phyloP scores from a whole-genome alignment of 2,113 vertebrate genomes.

The Ameiurus melas region DNA sequence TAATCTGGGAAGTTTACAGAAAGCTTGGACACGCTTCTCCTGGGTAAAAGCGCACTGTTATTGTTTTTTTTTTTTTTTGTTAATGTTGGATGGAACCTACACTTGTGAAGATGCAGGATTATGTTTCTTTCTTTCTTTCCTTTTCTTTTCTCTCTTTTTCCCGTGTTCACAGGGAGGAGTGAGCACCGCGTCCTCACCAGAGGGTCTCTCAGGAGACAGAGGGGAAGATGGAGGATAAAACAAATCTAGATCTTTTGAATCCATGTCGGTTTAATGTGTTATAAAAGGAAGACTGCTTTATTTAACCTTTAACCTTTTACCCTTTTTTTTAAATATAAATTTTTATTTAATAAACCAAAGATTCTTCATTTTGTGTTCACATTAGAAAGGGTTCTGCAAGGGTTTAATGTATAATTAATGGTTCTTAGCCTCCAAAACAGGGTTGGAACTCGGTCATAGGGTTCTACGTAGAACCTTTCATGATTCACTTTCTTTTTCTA shows the following conservation, averaged over 20 bases:
- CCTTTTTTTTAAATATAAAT: too few species aligned
- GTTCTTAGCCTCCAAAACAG: background rate
- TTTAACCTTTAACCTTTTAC: background rate
- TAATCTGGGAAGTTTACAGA: too few species aligned
- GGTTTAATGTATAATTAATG: background rate
- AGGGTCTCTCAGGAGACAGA: background rate
- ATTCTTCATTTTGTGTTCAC: too few species aligned
- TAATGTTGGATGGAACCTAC: background rate
- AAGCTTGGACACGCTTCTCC: too few species aligned
- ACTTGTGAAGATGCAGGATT: background rate
- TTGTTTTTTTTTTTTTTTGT: background rate
- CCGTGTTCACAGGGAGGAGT: constrained; percentile 29
- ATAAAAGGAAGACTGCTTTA: background rate
- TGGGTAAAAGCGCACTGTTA: background rate
- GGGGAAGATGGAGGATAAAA: constrained; percentile 19
- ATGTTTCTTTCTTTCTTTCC: background rate
- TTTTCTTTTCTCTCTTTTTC: background rate
- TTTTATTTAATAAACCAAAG: background rate
- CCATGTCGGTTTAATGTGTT: background rate
- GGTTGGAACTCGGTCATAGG: background rate
- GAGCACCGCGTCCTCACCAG: background rate
- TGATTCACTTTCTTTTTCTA: background rate
- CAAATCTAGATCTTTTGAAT: background rate
- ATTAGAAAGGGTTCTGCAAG: background rate
- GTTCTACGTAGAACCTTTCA: background rate